Conservation (phyloP, 2,113 vertebrate genomes). For the Lepidothrix coronata region DNA sequence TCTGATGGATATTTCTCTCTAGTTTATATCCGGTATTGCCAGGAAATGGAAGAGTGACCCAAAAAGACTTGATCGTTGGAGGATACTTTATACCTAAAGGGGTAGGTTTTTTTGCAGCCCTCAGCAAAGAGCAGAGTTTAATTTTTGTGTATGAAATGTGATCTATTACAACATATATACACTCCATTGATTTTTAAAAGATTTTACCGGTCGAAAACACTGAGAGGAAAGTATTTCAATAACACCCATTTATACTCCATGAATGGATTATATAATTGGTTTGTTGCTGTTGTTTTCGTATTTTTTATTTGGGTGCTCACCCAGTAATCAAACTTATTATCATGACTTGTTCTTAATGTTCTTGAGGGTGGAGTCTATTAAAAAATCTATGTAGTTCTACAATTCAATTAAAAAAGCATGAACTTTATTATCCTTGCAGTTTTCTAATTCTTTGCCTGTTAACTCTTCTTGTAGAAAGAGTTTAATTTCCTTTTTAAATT, state of each 20-base stretch:
- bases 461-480: neutral
- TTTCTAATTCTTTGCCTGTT: neutral
- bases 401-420: neutral
- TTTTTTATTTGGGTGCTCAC: neutral
- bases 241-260: neutral
- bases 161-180: neutral
- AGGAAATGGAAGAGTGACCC: conserved; percentile 88
- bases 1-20: conserved; percentile 32
- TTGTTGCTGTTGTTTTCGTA: neutral
- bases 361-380: neutral
- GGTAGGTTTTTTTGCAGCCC: conserved; percentile 71
- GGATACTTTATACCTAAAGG: conserved; percentile 93
- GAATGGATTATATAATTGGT: neutral
- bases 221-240: neutral
- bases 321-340: neutral
- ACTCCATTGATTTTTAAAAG: neutral
- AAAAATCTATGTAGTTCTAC: neutral
- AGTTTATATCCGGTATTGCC: conserved; percentile 93
- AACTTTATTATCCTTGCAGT: neutral
- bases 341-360: neutral
- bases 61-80: conserved; percentile 87
- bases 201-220: neutral
- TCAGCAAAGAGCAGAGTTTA: neutral
- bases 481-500: neutral
- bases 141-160: neutral